Base-by-base conservation (phyloP, 2,888 invertebrate species). In the Suillia variegata region DNA sequence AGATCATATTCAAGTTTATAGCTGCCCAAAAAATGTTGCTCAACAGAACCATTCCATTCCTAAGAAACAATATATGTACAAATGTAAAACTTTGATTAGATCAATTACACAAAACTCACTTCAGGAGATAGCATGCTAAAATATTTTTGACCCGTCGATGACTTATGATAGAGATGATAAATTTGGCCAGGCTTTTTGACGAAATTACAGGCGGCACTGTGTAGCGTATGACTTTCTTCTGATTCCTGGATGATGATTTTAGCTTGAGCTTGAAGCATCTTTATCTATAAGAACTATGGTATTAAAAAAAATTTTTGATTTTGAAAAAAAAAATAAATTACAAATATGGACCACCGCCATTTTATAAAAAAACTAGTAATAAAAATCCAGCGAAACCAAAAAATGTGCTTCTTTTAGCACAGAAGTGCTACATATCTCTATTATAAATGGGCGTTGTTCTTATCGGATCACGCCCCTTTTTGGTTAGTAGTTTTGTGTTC, bases 61-160 rank as follows among this genome's bases (percentile, higher is more conserved):
- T 91, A 65, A 12, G 74, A 58, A 2, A 54, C 31, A 62, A 84
- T 67, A 48, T 1, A 8, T 21, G n/a, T 13, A 22, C 31, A 13
- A 4, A 4, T 38, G 4, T 12, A 38, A 8, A 38, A 38, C 5
- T 26, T 26, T 10, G 10, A 26, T 26, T 10, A 26, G 26, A 26
- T 26, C 22, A 22, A 24, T 17, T 26, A 8, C 17, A 21, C 31
- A 34, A 5, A 6, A 22, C 58, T 26, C 59, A 89, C 90, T 80
- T 88, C 80, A 26, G 91, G 91, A 52, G 89, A 89, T 21, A 92
- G 77, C 84, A 92, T 87, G 49, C 91, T 90, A 70, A 92, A 88
- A 78, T 90, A 91, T 62, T 82, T 82, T 75, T 89, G 88, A 5
- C 89, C 90, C 2, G n/a, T n/a, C n/a, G 87, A 85, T 49, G 83